These are phyloP conservation scores for Epizoanthus rinbou DNA, from an alignment of 92 coral and sea anemone species.

Conservation along the genomic window DNA sequence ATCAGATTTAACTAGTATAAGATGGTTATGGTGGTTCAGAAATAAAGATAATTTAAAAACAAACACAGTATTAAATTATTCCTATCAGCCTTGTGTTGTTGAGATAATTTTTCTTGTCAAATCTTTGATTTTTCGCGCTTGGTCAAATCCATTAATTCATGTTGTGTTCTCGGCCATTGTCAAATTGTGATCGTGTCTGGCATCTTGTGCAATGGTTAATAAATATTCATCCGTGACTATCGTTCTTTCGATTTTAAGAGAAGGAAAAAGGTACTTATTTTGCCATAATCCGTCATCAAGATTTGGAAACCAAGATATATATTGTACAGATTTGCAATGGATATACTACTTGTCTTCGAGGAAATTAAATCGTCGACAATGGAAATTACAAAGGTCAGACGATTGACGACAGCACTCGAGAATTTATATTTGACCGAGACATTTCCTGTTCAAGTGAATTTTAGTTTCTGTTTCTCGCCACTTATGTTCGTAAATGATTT, in stretches of 20 bases:
- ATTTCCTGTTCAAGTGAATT: slow-evolving; percentile 4
- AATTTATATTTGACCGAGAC: slow-evolving; percentile 1
- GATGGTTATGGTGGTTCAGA: no score
- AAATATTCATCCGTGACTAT: neutral
- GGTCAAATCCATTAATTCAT: neutral
- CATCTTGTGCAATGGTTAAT: slow-evolving; percentile 15
- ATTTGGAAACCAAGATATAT: neutral
- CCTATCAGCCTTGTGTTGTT: neutral
- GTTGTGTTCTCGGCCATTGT: neutral
- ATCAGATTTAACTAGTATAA: neutral
- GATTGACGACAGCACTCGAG: neutral
- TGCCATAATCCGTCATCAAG: neutral
- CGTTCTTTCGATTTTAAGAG: neutral
- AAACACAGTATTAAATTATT: neutral
- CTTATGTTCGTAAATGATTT: neutral
- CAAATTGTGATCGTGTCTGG: no score
- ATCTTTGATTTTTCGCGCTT: neutral
- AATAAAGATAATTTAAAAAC: neutral
- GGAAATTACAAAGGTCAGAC: neutral
- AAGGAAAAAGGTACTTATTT: neutral
- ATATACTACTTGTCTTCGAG: no score
- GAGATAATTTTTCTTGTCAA: neutral
- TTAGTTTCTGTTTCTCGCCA: neutral
- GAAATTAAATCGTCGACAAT: neutral
- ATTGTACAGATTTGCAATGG: neutral